Evolutionary conservation across 2,888 invertebrate species (phyloP).

Genomic region (Encarsia formosa): DNA sequence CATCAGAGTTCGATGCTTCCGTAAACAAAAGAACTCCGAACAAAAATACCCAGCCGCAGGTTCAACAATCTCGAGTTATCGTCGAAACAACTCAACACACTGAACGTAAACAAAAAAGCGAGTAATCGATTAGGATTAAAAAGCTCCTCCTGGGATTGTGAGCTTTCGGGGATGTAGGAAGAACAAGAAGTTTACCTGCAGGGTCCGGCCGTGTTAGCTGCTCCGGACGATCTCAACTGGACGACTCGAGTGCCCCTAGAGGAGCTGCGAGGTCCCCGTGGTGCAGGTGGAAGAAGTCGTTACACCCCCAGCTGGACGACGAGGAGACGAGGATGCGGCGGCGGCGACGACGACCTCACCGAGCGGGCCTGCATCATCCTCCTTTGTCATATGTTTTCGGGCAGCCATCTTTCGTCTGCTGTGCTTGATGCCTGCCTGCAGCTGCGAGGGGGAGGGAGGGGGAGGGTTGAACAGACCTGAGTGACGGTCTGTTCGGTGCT

Average conservation of each 20-base stretch:
- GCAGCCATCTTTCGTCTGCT: conserved; percentile 50
- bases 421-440: too few species aligned
- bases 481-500: too few species aligned
- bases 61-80: too few species aligned
- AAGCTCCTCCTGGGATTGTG: not conserved
- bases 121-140: too few species aligned
- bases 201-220: conserved; percentile 7
- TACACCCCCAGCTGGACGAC: not conserved
- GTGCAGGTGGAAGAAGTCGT: too few species aligned
- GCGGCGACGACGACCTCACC: not conserved
- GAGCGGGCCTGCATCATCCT: conserved; percentile 41
- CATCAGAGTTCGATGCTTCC: not conserved
- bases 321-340: not conserved
- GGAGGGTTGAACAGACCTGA: too few species aligned
- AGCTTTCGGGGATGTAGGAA: too few species aligned
- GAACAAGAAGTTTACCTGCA: too few species aligned
- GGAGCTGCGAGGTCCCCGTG: not conserved
- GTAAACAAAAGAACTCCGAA: not conserved
- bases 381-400: conserved; percentile 49
- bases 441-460: too few species aligned
- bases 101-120: not conserved
- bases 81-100: too few species aligned
- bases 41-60: too few species aligned
- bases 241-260: not conserved
- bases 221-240: not conserved